phyloP scores from a whole-genome alignment of 1,140 invertebrate genomes.

The Eurosta solidaginis region DNA sequence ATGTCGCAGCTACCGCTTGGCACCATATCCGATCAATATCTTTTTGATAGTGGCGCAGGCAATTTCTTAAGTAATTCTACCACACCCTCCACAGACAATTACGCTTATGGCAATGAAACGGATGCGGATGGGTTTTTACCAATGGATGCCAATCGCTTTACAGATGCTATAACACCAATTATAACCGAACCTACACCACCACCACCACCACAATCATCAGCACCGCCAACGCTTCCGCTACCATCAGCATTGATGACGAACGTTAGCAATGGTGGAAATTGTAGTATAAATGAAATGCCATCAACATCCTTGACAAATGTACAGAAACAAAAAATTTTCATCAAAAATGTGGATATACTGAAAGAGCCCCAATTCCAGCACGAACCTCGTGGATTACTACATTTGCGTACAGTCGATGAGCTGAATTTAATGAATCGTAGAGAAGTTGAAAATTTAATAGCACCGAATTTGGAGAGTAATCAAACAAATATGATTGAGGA shows the following conservation, averaged over 20 bases:
- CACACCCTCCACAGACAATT: not conserved
- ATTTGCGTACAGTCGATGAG: slow-evolving; percentile 57
- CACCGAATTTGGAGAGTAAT: slow-evolving; percentile 71
- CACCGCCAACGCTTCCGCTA: not conserved
- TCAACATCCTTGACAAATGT: not conserved
- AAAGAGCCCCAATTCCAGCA: slow-evolving; percentile 43
- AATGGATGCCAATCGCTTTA: not conserved
- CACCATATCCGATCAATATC: slow-evolving; percentile 12
- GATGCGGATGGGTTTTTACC: not conserved
- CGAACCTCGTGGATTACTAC: slow-evolving; percentile 46
- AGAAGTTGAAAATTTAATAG: slow-evolving; percentile 54
- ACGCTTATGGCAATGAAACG: not conserved
- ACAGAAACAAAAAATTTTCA: slow-evolving; percentile 54
- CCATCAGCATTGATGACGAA: not conserved
- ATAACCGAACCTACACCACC: slow-evolving; percentile 31
- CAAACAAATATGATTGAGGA: not conserved
- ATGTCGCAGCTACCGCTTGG: not conserved
- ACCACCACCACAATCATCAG: not conserved
- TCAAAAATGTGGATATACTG: slow-evolving; percentile 55
- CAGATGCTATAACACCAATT: not conserved
- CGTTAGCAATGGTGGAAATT: not conserved
- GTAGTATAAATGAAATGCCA: not conserved
- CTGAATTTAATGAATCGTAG: slow-evolving; percentile 57
- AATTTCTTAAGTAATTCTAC: not conserved
- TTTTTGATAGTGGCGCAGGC: not conserved